Conservation (phyloP, 37 sponge, comb jelly and placozoan species). For the Aphrocallistes beatrix region DNA sequence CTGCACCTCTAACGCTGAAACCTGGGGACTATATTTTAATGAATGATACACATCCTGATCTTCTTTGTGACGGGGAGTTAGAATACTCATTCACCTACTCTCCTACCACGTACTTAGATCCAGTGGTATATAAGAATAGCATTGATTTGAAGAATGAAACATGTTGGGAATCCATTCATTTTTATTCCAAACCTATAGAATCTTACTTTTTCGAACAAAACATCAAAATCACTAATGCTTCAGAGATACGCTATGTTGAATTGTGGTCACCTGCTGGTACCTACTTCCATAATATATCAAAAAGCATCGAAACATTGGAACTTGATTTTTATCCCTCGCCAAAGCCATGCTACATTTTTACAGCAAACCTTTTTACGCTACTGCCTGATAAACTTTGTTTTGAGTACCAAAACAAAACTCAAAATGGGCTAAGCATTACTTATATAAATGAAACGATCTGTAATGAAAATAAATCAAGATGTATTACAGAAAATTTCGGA, state of each 20-base stretch:
- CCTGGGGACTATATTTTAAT: neutral
- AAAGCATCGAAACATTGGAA: neutral
- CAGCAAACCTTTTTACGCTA: neutral
- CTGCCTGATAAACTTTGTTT: neutral
- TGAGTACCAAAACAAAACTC: neutral
- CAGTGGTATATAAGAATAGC: neutral
- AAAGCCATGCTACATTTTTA: neutral
- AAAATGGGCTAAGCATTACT: neutral
- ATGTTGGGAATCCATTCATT: neutral
- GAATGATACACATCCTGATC: neutral
- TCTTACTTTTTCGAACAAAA: neutral
- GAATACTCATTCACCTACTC: constrained; percentile 1
- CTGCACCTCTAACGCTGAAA: neutral
- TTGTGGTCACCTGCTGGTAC: neutral
- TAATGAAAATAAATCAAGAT: neutral
- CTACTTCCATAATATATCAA: neutral
- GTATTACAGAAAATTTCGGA: neutral
- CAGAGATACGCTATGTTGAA: neutral
- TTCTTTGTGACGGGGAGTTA: neutral
- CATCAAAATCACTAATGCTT: neutral
- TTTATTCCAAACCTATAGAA: neutral
- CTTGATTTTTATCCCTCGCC: neutral
- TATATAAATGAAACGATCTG: neutral
- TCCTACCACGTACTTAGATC: neutral
- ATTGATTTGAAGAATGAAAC: neutral